These are phyloP conservation scores for Hypotaenidia philippensis DNA, from an alignment of 2,797 vertebrate species.

Conservation along the genomic window DNA sequence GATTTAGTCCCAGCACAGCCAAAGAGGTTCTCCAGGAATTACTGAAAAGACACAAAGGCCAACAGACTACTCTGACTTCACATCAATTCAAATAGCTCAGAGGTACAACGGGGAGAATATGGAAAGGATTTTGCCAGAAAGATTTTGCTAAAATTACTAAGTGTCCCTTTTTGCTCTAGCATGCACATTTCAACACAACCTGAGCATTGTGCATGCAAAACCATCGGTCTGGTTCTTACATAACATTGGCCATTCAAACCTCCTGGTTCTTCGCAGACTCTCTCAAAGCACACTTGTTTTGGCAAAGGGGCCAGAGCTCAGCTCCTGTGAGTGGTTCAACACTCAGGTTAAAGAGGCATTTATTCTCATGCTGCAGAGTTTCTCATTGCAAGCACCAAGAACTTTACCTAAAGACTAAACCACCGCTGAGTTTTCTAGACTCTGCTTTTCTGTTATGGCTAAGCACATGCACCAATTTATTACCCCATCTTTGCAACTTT, in stretches of 20 bases:
- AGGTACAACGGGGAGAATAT: rapidly evolving
- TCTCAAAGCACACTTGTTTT: not conserved
- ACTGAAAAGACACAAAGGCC: not conserved
- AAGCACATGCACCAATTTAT: not conserved
- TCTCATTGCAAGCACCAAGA: not conserved
- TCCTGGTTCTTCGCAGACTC: not conserved
- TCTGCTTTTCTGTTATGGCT: not conserved
- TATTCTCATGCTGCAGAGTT: not conserved
- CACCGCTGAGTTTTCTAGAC: not conserved
- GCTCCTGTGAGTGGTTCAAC: not conserved
- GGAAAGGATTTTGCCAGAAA: not conserved
- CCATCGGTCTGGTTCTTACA: not conserved
- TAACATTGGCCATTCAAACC: not conserved
- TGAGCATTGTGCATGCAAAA: not conserved
- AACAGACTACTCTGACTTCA: not conserved
- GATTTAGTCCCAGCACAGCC: not conserved
- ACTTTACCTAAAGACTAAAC: not conserved
- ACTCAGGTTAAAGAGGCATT: not conserved
- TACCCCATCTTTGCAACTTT: not conserved
- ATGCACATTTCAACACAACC: not conserved
- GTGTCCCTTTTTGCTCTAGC: rapidly evolving
- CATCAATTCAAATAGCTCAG: not conserved
- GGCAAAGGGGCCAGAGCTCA: not conserved
- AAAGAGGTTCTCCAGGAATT: not conserved
- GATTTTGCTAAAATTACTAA: not conserved